A percentile compares a stretch with the other conserved stretches of the same genome.
Conservation (phyloP, 1,140 invertebrate species). For the Drosophila nigromelanica region DNA sequence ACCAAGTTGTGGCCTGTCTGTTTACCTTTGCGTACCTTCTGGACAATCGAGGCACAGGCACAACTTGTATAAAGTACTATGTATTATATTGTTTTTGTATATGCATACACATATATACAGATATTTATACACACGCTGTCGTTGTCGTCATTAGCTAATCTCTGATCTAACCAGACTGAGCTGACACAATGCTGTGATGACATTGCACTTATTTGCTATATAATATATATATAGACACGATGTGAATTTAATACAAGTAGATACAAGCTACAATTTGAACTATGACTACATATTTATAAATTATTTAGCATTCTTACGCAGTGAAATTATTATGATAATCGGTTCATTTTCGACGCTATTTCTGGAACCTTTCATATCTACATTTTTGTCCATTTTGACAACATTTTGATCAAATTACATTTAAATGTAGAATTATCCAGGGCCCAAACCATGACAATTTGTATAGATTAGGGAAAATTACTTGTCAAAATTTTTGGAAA, state of each 20-base stretch:
- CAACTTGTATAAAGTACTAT: not conserved
- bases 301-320: constrained; percentile 2
- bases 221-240: not conserved
- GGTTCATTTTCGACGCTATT: too few relatives aligned
- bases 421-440: too few relatives aligned
- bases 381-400: too few relatives aligned
- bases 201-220: constrained; percentile 35
- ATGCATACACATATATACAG: not conserved
- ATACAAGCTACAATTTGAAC: constrained; percentile 18
- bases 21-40: constrained; percentile 54
- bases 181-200: constrained; percentile 64
- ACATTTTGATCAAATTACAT: too few relatives aligned
- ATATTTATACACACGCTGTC: constrained; percentile 5
- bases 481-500: too few relatives aligned
- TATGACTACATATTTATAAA: constrained; percentile 17
- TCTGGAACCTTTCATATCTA: too few relatives aligned
- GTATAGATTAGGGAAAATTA: too few relatives aligned
- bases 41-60: constrained; percentile 4
- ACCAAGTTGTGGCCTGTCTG: constrained; percentile 44
- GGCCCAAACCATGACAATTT: too few relatives aligned
- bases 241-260: not conserved
- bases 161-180: constrained; percentile 42
- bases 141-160: constrained; percentile 63
- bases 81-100: not conserved
- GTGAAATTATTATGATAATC: not conserved